Base-by-base conservation (phyloP, 2,113 vertebrate genomes). In the Trogon surrucura region DNA sequence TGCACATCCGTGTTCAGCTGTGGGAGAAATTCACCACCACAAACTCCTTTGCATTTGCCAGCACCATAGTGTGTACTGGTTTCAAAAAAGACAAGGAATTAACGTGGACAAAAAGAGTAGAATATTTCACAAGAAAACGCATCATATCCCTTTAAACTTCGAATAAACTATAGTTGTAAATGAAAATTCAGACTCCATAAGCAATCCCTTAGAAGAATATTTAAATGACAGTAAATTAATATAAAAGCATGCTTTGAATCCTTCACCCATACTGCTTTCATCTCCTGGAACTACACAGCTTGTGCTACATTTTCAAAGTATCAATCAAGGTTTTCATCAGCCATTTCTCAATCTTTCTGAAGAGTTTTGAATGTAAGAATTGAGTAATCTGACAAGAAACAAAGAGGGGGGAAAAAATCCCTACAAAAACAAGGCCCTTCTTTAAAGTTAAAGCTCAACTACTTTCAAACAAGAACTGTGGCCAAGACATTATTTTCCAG, bases 241-340 rank as follows among this genome's bases (percentile, higher is more conserved):
- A 94, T 41, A 50, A 94, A 95, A 95, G 50, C 8, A 74, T 60
- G 53, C 50, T 87, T 87, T 89, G 94, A 95, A 94, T 45, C 62
- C 58, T 89, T 87, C 73, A 91, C 79, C 57, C 48, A 69, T 32
- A 50, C 18, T 57, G 48, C 73, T 92, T 95, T 95, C 77, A 89
- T 93, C 77, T 82, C 22, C 53, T 82, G 81, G 60, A 91, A 85
- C 66, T 18, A 41, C 95, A 91, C 58, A 92, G 89, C 50, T 72
- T 47, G 54, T 57, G 62, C 23, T 83, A 29, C 32, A 58, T 77
- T 94, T 93, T 92, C 77, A 74, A 96, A 94, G 54, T 58, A 93
- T 62, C 58, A 73, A 62, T 90, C 44, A 58, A 73, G 47, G 48
- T 89, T 91, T 84, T 86, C 79, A 91, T 91, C 89, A 93, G 48